phyloP scores from a whole-genome alignment of 2,113 vertebrate genomes.

The Sardina pilchardus region DNA sequence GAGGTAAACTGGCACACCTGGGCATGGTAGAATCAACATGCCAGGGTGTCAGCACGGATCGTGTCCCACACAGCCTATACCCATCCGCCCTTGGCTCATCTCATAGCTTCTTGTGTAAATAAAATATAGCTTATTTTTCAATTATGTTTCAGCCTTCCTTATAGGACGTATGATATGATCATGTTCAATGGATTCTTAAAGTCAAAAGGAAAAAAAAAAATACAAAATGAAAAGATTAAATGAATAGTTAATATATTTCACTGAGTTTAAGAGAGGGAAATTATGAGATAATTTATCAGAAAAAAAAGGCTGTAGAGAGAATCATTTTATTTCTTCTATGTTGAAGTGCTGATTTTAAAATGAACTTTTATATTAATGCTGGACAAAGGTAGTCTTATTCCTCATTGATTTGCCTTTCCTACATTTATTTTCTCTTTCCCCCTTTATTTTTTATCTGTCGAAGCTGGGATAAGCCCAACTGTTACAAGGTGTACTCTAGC shows the following conservation, averaged over 20 bases:
- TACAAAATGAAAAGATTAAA: conserved; percentile 57
- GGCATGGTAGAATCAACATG: background rate
- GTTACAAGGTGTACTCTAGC: conserved; percentile 61
- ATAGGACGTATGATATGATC: conserved; percentile 67
- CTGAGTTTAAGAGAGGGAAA: conserved; percentile 68
- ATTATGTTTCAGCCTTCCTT: conserved; percentile 74
- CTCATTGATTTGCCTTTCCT: conserved; percentile 45
- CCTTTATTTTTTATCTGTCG: conserved; percentile 49
- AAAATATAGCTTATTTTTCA: conserved; percentile 79
- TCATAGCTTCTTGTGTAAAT: conserved; percentile 72
- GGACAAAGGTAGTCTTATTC: conserved; percentile 54
- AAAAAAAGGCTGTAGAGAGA: conserved; percentile 60
- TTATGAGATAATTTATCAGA: conserved; percentile 74
- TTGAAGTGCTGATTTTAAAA: conserved; percentile 65
- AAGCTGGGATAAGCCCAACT: conserved; percentile 67
- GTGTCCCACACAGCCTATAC: background rate
- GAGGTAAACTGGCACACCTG: background rate
- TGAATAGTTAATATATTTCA: conserved; percentile 72
- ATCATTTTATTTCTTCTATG: conserved; percentile 74
- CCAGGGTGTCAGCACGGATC: background rate
- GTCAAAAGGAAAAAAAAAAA: conserved; percentile 45
- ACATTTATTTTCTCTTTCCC: conserved; percentile 42
- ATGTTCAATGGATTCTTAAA: conserved; percentile 55
- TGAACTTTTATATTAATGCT: conserved; percentile 71
- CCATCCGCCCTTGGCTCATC: conserved; percentile 50